Base-by-base conservation (phyloP, 2,888 invertebrate genomes). In the Disparrhopalites patrizii region DNA sequence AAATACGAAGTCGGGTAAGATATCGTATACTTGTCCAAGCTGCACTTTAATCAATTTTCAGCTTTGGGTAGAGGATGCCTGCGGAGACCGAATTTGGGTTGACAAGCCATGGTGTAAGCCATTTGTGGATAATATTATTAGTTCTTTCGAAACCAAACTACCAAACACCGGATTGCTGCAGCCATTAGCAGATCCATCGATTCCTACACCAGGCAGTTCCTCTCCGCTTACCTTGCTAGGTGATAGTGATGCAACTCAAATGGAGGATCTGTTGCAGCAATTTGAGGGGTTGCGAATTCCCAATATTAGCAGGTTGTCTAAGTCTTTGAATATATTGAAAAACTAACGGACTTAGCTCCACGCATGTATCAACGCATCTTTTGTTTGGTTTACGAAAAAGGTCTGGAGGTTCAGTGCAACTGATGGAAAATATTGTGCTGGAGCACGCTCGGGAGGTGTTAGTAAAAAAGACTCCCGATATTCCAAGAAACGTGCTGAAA, bases 1-100 rank as follows among this genome's bases (percentile, higher is more conserved):
- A 13, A 30, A 13, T 52, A 7, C 3, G 15, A 54, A 75, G 62
- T 67, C n/a, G n/a, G n/a, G n/a, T n/a, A n/a, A n/a, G n/a, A n/a
- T n/a, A n/a, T n/a, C n/a, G n/a, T n/a, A n/a, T n/a, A n/a, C n/a
- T n/a, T n/a, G n/a, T n/a, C n/a, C n/a, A n/a, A n/a, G n/a, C n/a
- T n/a, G n/a, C n/a, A n/a, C n/a, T n/a, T n/a, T n/a, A n/a, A n/a
- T n/a, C n/a, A n/a, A 20, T 20, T 36, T 18, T 5, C 76, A 91
- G 87, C 85, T 92, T 0, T 97, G 93, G 79, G 87, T 96, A 67
- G 97, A 98, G 77, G 97, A 98, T 81, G 92, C 95, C 0, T 81
- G 94, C 1, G 93, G 91, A 50, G 97, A 98, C 77, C 83, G 96
- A 38, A 85, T 90, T 72, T 97, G 97, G 93, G 92, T 96, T 23